Percentiles rank a stretch among this genome's conserved stretches.
phyloP scores from a whole-genome alignment of 2,113 vertebrate genomes.

The western clawed frog (Xenopus tropicalis) region UCB_Xtro_10.0 CM004444.2:121940001-121940500 shows the following conservation, averaged over 20 bases:
- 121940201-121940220: not conserved
- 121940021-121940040: no score
- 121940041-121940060: not conserved
- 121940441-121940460: not conserved
- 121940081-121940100: constrained; percentile 16
- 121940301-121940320: not conserved
- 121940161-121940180: constrained; percentile 12
- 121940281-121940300: not conserved
- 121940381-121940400: not conserved
- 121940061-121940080: constrained; percentile 5
- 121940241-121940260: not conserved
- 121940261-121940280: not conserved
- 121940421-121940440: not conserved
- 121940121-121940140: constrained; percentile 13
- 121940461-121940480: not conserved
- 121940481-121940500: not conserved
- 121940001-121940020: no score
- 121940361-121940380: not conserved
- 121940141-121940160: not conserved
- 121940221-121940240: not conserved
- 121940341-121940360: not conserved
- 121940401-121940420: not conserved
- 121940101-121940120: constrained; percentile 20
- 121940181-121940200: constrained; percentile 1
- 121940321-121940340: not conserved